Evolutionary conservation across 2,888 invertebrate genomes (phyloP), one percentile per base, ranked within the genome.

Genomic region (Chymomyza procnemis): DNA sequence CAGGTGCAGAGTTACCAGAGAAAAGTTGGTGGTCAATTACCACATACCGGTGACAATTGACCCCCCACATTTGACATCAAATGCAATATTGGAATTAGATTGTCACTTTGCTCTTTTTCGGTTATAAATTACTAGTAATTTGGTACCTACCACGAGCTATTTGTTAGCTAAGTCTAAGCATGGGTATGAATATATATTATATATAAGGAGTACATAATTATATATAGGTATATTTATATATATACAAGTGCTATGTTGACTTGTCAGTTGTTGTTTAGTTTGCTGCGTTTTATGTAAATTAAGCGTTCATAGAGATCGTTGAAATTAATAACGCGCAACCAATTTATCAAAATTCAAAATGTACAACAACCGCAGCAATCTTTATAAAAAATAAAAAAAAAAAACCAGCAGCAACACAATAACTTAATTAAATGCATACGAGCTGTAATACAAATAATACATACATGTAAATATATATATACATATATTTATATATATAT

Each of bases 301-400:
- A 18, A 55, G 19, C 26, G 55, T 21, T 12, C 21, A 6, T 18
- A 50, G 16, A 50, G 48, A 18, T 18, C 47, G 46, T 19, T 56
- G 57, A 50, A 64, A 58, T 59, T 64, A 59, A 64, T 64, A 59
- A 64, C 26, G 52, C 58, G 59, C 64, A 46, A 30, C 58, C 58
- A 64, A 64, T 64, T 64, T 59, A 34, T 54, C 64, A 64, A 34
- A 30, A 22, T 59, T 19, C 19, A 21, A 64, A 64, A n/a, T 52
- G 52, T 47, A 22, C 47, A 48, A 48, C 4, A 52, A 61, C 34
- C 26, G 9, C 16, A 55, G 46, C 18, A 26, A 22, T 16, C 26
- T 26, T 26, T 12, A 57, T 14, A 57, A 57, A n/a, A n/a, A n/a
- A n/a, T n/a, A n/a, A n/a, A n/a, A n/a, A n/a, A n/a, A n/a, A n/a